These are phyloP conservation scores for Aphis gossypii DNA, from an alignment of 1,140 invertebrate genomes.

Conservation along the genomic window DNA sequence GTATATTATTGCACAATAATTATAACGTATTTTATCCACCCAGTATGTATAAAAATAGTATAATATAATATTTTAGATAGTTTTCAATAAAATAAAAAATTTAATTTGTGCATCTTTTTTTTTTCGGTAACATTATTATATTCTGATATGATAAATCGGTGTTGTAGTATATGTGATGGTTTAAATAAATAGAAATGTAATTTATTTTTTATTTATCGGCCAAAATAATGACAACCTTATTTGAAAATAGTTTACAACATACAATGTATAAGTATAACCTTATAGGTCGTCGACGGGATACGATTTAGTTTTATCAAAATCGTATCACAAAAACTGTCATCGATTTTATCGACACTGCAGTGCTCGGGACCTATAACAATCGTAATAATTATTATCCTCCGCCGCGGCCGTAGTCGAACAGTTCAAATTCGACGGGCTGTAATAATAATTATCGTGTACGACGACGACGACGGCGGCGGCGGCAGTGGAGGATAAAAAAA, in stretches of 20 bases:
- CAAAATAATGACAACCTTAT: not conserved
- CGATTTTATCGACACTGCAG: not conserved
- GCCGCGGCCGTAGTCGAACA: not conserved
- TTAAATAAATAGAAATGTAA: not conserved
- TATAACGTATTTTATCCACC: not conserved
- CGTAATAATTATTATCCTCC: conserved; percentile 34
- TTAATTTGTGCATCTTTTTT: not conserved
- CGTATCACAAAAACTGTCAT: conserved; percentile 23
- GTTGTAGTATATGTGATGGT: not conserved
- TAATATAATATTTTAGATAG: not conserved
- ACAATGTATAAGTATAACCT: not conserved
- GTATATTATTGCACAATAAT: not conserved
- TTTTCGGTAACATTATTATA: not conserved
- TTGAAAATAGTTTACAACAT: not conserved
- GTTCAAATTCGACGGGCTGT: conserved; percentile 37
- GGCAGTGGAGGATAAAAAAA: not conserved
- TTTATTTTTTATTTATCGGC: not conserved
- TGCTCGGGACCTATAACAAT: not conserved
- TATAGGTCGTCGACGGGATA: not conserved
- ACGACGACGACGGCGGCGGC: not conserved
- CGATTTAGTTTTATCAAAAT: conserved; percentile 12
- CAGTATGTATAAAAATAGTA: not conserved
- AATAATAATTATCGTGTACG: conserved; percentile 36
- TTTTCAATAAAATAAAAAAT: not conserved
- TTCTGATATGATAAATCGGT: not conserved